Evolutionary conservation across 2,797 vertebrate species (phyloP).

Genomic region (Distichodus sexfasciatus): DNA sequence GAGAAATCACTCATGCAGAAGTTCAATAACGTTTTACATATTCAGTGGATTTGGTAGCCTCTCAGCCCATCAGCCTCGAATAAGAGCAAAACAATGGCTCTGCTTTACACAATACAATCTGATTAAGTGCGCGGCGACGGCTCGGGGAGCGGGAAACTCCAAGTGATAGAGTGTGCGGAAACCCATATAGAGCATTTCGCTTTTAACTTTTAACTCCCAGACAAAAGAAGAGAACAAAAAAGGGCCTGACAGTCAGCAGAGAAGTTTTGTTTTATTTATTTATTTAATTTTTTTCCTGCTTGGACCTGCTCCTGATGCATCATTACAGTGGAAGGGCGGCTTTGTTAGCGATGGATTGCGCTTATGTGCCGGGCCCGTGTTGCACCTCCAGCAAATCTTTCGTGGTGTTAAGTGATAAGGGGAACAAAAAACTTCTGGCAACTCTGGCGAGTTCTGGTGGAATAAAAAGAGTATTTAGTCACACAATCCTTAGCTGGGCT

Average conservation of each 20-base stretch:
- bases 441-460: neutral
- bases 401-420: constrained; percentile 3
- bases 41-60: constrained; percentile 32
- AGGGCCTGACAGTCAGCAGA: neutral
- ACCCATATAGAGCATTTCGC: constrained; percentile 3
- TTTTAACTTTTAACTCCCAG: neutral
- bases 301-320: neutral
- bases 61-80: constrained; percentile 12
- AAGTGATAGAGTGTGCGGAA: neutral
- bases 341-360: neutral
- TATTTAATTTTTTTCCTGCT: too few relatives aligned
- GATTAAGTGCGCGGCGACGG: constrained; percentile 12
- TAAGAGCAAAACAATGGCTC: constrained; percentile 24
- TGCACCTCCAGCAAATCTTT: neutral
- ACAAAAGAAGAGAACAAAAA: constrained; percentile 5
- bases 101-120: constrained; percentile 28
- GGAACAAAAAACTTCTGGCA: neutral
- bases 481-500: neutral
- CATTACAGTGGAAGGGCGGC: too few relatives aligned
- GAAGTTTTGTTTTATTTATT: too few relatives aligned
- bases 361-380: neutral
- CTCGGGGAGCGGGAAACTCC: neutral
- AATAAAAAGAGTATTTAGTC: neutral
- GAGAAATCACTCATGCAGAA: constrained; percentile 64
- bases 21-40: constrained; percentile 59